phyloP scores from a whole-genome alignment of 2,797 vertebrate species.

The Cygnus olor region DNA sequence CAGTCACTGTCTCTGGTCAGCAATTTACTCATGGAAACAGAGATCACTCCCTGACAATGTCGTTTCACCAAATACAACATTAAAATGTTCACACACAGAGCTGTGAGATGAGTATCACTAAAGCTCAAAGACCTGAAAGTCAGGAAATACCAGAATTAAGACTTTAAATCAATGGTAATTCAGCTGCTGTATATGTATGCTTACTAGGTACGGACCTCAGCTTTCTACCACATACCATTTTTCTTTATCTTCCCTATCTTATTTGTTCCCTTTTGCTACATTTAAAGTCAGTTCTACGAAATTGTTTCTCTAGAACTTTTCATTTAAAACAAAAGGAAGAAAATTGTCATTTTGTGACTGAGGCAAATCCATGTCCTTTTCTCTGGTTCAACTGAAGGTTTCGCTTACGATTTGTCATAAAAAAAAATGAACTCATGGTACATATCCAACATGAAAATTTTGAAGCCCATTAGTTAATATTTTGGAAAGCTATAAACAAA shows the following conservation, averaged over 20 bases:
- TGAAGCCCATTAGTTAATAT: neutral
- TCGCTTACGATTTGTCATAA: neutral
- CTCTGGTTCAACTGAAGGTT: neutral
- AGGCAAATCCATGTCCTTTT: neutral
- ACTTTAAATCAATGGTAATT: neutral
- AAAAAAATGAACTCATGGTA: neutral
- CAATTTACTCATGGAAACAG: neutral
- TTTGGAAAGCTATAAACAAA: neutral
- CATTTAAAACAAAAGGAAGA: neutral
- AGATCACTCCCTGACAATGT: neutral
- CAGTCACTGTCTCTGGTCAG: neutral
- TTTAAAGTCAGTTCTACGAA: neutral
- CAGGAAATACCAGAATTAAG: neutral
- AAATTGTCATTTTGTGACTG: neutral
- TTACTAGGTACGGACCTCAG: neutral
- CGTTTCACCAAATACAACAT: neutral
- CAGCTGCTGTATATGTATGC: neutral
- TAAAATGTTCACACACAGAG: neutral
- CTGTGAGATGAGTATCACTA: neutral
- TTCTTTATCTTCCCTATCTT: neutral
- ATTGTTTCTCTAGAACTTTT: neutral
- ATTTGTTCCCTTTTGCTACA: neutral
- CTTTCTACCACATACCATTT: neutral
- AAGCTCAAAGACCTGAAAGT: neutral
- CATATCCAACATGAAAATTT: neutral